These are phyloP conservation scores for Epinotia bilunana DNA, from an alignment of 2,888 invertebrate species.

Conservation along the genomic window DNA sequence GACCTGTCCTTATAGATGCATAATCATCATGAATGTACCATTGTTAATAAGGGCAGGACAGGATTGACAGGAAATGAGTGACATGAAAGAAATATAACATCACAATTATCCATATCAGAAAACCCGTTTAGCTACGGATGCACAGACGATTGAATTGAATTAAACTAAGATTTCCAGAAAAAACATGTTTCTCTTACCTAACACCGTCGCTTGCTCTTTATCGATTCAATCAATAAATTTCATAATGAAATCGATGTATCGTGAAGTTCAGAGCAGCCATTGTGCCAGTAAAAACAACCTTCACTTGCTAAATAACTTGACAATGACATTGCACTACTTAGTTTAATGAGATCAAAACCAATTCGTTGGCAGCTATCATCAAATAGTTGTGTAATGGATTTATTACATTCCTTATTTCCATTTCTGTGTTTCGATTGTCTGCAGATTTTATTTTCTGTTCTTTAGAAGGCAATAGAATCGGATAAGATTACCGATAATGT, in stretches of 20 bases:
- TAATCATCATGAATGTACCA: constrained; percentile 27
- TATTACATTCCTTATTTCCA: constrained; percentile 17
- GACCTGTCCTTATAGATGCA: constrained; percentile 39
- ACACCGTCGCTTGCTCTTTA: not conserved
- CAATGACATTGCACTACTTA: constrained; percentile 44
- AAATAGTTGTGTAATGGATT: constrained; percentile 23
- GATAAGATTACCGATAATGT: constrained; percentile 46
- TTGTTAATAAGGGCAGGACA: constrained; percentile 21
- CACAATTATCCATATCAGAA: constrained; percentile 4
- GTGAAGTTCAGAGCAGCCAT: constrained; percentile 5
- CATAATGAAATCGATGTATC: constrained; percentile 11
- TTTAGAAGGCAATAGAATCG: constrained; percentile 31
- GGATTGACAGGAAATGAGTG: constrained; percentile 5
- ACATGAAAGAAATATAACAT: constrained; percentile 19
- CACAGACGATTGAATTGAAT: not conserved
- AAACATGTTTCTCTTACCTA: not conserved
- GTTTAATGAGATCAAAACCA: constrained; percentile 39
- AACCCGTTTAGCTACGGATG: not conserved
- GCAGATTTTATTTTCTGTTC: constrained; percentile 11
- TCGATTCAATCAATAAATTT: constrained; percentile 9
- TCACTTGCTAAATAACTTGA: constrained; percentile 40
- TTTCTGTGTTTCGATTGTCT: not conserved
- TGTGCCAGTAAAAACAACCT: constrained; percentile 32
- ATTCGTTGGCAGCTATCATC: constrained; percentile 21
- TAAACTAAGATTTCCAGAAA: not conserved